A percentile compares a stretch with the other conserved stretches of the same genome.
Evolutionary conservation across 2,888 invertebrate genomes (phyloP).

Genomic region (Thysanoteuthis rhombus): DNA sequence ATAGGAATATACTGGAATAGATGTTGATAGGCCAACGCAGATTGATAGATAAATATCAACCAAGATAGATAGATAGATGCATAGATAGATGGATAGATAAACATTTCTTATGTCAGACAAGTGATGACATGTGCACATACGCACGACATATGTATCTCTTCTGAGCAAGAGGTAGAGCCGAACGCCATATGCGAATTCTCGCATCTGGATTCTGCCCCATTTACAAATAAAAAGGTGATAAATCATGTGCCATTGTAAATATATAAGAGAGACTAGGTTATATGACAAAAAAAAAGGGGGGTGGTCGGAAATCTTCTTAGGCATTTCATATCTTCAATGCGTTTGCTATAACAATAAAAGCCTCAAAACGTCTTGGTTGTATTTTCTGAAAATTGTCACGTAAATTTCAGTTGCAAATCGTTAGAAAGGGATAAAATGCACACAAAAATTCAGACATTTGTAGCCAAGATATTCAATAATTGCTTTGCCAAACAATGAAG

Average conservation of each 20-base stretch:
- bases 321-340: neutral
- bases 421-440: neutral
- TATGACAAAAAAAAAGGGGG: neutral
- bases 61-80: conserved; percentile 13
- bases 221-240: neutral
- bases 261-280: neutral
- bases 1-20: too few species aligned
- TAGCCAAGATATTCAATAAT: too few species aligned
- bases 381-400: neutral
- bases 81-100: conserved; percentile 28
- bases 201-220: neutral
- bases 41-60: too few species aligned
- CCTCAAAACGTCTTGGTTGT: neutral
- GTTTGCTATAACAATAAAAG: neutral
- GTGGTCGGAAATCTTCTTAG: neutral
- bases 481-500: too few species aligned
- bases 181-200: conserved; percentile 16
- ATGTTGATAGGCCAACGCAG: too few species aligned
- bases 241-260: neutral
- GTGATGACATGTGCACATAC: neutral
- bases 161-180: conserved; percentile 21
- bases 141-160: conserved; percentile 21
- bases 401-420: neutral
- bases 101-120: neutral
- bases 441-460: neutral